Conservation (phyloP, 2,888 invertebrate genomes). For the Notocelia uddmanniana region DNA sequence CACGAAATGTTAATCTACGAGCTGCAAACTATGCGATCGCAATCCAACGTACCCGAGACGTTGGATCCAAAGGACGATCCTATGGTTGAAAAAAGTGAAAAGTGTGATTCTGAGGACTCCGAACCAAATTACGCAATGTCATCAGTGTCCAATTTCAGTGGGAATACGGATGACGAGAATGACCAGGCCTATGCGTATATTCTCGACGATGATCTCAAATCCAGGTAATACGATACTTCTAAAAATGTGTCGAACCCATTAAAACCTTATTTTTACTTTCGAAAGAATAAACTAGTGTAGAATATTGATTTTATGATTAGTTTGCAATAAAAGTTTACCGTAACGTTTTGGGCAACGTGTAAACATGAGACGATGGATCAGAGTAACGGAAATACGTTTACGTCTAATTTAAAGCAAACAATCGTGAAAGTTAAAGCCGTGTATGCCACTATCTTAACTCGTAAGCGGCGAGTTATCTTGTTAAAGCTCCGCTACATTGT, state of each 20-base stretch:
- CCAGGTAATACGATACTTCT: constrained; percentile 66
- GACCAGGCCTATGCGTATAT: constrained; percentile 81
- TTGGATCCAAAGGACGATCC: constrained; percentile 57
- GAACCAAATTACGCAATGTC: constrained; percentile 76
- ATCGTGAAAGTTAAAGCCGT: constrained; percentile 37
- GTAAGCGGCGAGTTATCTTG: constrained; percentile 38
- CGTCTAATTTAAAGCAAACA: constrained; percentile 27
- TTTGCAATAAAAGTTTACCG: not conserved
- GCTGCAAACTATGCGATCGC: constrained; percentile 88
- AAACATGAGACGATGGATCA: constrained; percentile 2
- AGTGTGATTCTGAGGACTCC: constrained; percentile 76
- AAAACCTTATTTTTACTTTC: not conserved
- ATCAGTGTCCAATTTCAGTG: constrained; percentile 66
- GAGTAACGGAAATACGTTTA: constrained; percentile 18
- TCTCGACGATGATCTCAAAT: constrained; percentile 80
- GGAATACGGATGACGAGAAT: constrained; percentile 71
- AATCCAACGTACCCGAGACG: constrained; percentile 71
- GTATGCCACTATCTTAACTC: constrained; percentile 19
- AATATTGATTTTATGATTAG: not conserved
- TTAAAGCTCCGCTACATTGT: constrained; percentile 42
- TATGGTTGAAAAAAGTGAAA: constrained; percentile 63
- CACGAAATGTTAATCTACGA: constrained; percentile 90
- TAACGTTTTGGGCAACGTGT: not conserved
- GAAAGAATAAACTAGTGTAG: not conserved
- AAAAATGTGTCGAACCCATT: not conserved